These are phyloP conservation scores for Enteromius argenteus DNA, from an alignment of 2,797 vertebrate genomes.

Conservation along the genomic window DNA sequence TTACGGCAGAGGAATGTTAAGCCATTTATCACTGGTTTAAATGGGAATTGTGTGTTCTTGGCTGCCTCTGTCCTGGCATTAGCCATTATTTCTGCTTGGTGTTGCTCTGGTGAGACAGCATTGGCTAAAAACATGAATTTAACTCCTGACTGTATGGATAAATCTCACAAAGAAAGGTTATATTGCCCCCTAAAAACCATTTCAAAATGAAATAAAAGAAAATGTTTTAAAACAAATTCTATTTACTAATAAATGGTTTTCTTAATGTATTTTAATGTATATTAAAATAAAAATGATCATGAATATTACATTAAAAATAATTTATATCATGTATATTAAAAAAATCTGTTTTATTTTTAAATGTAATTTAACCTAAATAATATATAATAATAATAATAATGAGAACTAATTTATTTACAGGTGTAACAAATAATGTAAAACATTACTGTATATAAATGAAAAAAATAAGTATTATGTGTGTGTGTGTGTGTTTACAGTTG, in stretches of 20 bases:
- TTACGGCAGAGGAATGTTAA: slow-evolving; percentile 19
- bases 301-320: too few relatives aligned
- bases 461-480: too few relatives aligned
- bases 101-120: slow-evolving; percentile 7
- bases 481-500: too few relatives aligned
- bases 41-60: neutral
- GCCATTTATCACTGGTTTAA: neutral
- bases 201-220: too few relatives aligned
- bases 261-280: neutral
- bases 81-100: neutral
- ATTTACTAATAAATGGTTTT: neutral
- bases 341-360: too few relatives aligned
- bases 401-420: too few relatives aligned
- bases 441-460: too few relatives aligned
- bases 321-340: too few relatives aligned
- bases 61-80: slow-evolving; percentile 1
- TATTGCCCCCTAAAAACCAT: neutral
- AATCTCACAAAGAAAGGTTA: neutral
- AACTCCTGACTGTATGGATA: neutral
- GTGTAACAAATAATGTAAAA: too few relatives aligned
- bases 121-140: neutral
- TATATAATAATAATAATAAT: too few relatives aligned
- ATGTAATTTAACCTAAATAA: too few relatives aligned
- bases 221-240: neutral
- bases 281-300: too few relatives aligned